Evolutionary conservation across 1,140 invertebrate genomes (phyloP).

Genomic region (Drosophila obscura): DNA sequence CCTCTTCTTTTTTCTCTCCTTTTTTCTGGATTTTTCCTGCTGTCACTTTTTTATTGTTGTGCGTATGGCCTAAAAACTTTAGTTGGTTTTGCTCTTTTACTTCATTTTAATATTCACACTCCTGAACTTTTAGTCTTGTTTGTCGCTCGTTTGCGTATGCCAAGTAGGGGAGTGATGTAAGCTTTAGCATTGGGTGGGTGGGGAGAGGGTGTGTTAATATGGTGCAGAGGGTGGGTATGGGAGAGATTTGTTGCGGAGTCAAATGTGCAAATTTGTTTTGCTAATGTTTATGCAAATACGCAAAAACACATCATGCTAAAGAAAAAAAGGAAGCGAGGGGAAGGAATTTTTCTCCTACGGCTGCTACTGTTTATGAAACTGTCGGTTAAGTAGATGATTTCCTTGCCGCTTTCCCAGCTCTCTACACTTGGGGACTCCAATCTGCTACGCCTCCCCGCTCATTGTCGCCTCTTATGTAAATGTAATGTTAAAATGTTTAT

Average conservation of each 20-base stretch:
- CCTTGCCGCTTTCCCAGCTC: not conserved
- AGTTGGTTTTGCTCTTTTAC: conserved; percentile 65
- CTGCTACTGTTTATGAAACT: conserved; percentile 77
- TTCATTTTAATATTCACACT: conserved; percentile 55
- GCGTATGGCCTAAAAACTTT: conserved; percentile 77
- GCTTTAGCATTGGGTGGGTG: conserved; percentile 23
- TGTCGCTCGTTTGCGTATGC: conserved; percentile 76
- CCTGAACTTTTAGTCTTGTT: conserved; percentile 50
- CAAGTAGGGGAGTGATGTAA: conserved; percentile 34
- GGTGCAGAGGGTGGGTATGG: too few relatives aligned
- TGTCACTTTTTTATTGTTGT: conserved; percentile 22
- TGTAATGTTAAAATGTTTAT: conserved; percentile 82
- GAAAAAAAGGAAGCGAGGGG: conserved; percentile 1
- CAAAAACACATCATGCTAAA: conserved; percentile 57
- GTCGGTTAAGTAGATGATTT: conserved; percentile 55
- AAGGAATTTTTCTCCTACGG: conserved; percentile 13
- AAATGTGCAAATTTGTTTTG: conserved; percentile 82
- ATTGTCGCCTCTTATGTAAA: conserved; percentile 79
- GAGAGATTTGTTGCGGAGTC: conserved; percentile 20
- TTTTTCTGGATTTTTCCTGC: conserved; percentile 52
- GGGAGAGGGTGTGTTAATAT: conserved; percentile 14
- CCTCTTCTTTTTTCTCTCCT: conserved; percentile 5
- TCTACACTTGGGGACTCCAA: too few relatives aligned
- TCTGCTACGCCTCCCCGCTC: conserved; percentile 20
- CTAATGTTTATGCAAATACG: conserved; percentile 82